phyloP scores from a whole-genome alignment of 2,797 vertebrate species.

The Austrolebias charrua region DNA sequence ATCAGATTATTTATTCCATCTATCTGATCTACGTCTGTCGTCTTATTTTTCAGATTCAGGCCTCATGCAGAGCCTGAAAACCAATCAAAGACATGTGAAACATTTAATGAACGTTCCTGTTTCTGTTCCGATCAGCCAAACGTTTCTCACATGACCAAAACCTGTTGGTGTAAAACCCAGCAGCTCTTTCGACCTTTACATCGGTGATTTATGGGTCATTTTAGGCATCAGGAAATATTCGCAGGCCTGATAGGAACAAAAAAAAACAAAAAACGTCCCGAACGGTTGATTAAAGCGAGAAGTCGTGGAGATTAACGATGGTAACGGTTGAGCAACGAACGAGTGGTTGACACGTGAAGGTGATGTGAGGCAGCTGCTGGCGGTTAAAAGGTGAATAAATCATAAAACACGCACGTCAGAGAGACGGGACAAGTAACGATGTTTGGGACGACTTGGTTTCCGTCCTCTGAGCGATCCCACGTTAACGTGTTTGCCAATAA shows the following conservation, averaged over 20 bases:
- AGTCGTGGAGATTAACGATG: constrained; percentile 50
- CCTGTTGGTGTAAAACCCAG: constrained; percentile 12
- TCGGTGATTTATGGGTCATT: constrained; percentile 49
- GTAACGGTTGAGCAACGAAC: constrained; percentile 34
- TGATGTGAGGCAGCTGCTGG: constrained; percentile 12
- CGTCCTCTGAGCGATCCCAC: too few species aligned
- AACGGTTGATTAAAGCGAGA: constrained; percentile 43
- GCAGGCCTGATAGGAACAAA: constrained; percentile 45
- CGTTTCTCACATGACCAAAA: background rate
- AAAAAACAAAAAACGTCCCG: constrained; percentile 9
- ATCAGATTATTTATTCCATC: too few species aligned
- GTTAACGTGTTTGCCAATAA: too few species aligned
- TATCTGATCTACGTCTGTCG: too few species aligned
- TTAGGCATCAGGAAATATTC: constrained; percentile 53
- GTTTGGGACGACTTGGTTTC: background rate
- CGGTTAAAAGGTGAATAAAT: constrained; percentile 47
- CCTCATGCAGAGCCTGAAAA: too few species aligned
- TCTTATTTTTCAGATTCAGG: too few species aligned
- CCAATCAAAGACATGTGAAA: too few species aligned
- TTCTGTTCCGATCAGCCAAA: constrained; percentile 13
- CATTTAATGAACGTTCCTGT: background rate
- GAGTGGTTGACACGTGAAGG: background rate
- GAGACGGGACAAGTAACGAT: background rate
- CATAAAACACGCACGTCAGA: constrained; percentile 9
- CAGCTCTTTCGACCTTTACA: constrained; percentile 9